phyloP scores from a whole-genome alignment of 2,113 vertebrate genomes.

The Neoarius graeffei region DNA sequence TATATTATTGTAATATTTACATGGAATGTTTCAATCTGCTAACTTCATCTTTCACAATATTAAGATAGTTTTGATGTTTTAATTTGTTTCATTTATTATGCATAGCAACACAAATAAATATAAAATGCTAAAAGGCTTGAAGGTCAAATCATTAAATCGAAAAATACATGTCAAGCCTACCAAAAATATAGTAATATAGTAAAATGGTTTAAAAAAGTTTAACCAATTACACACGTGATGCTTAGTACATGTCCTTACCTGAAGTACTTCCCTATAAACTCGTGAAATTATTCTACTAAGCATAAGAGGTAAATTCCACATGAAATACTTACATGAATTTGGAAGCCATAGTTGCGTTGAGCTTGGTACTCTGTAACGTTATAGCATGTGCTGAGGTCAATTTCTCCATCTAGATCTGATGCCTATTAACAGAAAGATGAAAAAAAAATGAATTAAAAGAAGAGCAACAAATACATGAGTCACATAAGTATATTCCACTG shows the following conservation, averaged over 20 bases:
- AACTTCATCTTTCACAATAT: not conserved
- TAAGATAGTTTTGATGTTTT: too few relatives aligned
- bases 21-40: too few relatives aligned
- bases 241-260: not conserved
- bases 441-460: not conserved
- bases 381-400: slow-evolving; percentile 76
- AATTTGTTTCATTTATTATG: not conserved
- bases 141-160: not conserved
- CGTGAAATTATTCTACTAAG: not conserved
- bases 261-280: not conserved
- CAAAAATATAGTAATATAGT: too few relatives aligned
- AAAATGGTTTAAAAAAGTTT: not conserved
- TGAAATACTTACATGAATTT: slow-evolving; percentile 74
- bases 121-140: not conserved
- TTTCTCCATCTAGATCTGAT: slow-evolving; percentile 79
- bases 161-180: not conserved
- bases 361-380: slow-evolving; percentile 80
- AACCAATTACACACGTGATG: not conserved
- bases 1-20: not conserved
- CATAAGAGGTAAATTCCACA: not conserved
- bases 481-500: too few relatives aligned
- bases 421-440: slow-evolving; percentile 61
- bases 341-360: slow-evolving; percentile 81
- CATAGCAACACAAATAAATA: not conserved
- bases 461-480: not conserved